A percentile compares a stretch with the other conserved stretches of the same genome.
These are phyloP conservation scores for Leptodirus hochenwartii DNA, from an alignment of 2,888 invertebrate species.

Conservation along the genomic window DNA sequence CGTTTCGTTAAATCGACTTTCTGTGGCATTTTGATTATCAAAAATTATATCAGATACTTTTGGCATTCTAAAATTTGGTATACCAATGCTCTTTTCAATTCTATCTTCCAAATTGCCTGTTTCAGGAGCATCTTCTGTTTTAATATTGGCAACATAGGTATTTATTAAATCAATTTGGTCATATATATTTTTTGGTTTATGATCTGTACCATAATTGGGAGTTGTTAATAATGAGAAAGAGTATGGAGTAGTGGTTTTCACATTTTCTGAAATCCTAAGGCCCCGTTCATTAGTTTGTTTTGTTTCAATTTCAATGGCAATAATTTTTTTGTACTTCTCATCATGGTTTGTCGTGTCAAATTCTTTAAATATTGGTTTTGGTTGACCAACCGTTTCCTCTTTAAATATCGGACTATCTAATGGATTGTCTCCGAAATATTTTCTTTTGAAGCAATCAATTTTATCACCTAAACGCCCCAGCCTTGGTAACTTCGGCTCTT, in stretches of 20 bases:
- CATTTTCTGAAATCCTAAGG: too few species aligned
- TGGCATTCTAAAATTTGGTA: too few species aligned
- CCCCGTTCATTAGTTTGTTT: constrained; percentile 2
- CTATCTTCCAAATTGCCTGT: neutral
- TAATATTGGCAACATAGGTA: too few species aligned
- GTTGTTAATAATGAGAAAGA: neutral
- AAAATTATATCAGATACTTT: constrained; percentile 6
- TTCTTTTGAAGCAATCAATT: constrained; percentile 53
- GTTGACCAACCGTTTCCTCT: constrained; percentile 33
- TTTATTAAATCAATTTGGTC: too few species aligned
- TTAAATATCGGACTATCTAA: constrained; percentile 56
- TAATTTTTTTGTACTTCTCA: neutral
- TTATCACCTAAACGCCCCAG: constrained; percentile 48
- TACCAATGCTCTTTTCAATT: too few species aligned
- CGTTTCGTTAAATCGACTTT: neutral
- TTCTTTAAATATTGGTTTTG: constrained; percentile 15
- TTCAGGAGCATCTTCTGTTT: neutral
- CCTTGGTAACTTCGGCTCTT: constrained; percentile 29
- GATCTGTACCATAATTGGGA: constrained; percentile 4
- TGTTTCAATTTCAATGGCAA: constrained; percentile 1
- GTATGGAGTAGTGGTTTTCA: neutral
- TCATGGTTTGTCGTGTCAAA: constrained; percentile 1
- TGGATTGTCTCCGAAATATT: constrained; percentile 58
- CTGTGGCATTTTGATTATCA: constrained; percentile 2
- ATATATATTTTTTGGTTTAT: constrained; percentile 1